A percentile compares a stretch with the other conserved stretches of the same genome.
These are phyloP conservation scores for Drosophila greeni DNA, from an alignment of 2,888 invertebrate genomes.

Conservation along the genomic window DNA sequence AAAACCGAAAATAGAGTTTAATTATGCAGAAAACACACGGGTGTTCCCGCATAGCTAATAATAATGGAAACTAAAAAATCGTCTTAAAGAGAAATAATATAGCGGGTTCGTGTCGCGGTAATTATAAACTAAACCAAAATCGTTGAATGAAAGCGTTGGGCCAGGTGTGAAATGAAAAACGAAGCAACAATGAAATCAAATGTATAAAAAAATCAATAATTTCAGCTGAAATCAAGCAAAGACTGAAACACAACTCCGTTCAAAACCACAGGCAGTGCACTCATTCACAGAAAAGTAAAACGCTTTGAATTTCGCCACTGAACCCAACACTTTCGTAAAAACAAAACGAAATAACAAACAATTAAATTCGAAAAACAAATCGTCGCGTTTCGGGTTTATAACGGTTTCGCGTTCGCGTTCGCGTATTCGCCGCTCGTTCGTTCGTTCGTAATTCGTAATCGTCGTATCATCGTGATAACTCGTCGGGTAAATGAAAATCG, in stretches of 20 bases:
- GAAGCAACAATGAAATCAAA: conserved; percentile 8
- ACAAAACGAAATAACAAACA: conserved; percentile 26
- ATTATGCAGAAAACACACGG: conserved; percentile 22
- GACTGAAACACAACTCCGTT: conserved; percentile 65
- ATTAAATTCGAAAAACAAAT: conserved; percentile 33
- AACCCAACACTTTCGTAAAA: conserved; percentile 47
- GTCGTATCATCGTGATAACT: conserved; percentile 55
- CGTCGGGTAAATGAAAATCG: conserved; percentile 54
- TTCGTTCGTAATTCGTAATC: conserved; percentile 60
- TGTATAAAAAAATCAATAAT: conserved; percentile 15
- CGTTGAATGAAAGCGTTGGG: conserved; percentile 51
- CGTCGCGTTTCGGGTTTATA: conserved; percentile 76
- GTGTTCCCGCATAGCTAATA: conserved; percentile 22
- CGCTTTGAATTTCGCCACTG: conserved; percentile 41
- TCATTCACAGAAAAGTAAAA: conserved; percentile 19
- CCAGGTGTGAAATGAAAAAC: conserved; percentile 44
- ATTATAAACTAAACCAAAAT: conserved; percentile 46
- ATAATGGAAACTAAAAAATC: conserved; percentile 21
- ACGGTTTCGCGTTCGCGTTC: conserved; percentile 77
- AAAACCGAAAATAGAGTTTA: conserved; percentile 30
- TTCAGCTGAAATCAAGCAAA: conserved; percentile 45
- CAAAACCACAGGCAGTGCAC: conserved; percentile 45
- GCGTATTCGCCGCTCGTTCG: conserved; percentile 77
- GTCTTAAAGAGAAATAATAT: conserved; percentile 46
- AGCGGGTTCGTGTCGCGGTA: conserved; percentile 66